phyloP scores from a whole-genome alignment of 2,113 vertebrate species.

The Willisornis vidua region DNA sequence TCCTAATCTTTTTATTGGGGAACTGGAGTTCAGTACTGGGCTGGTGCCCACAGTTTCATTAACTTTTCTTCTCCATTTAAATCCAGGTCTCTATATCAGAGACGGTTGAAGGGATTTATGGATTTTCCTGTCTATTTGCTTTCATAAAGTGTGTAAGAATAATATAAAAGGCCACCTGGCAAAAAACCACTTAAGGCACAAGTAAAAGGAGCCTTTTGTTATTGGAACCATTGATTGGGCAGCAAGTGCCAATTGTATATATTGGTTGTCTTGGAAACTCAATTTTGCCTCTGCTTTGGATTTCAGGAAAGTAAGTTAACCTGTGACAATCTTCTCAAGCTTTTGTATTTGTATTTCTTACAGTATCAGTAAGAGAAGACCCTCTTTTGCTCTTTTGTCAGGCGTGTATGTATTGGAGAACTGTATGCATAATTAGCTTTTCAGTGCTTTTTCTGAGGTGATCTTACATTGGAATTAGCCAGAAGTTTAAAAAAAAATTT shows the following conservation, averaged over 20 bases:
- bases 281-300: not conserved
- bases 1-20: not conserved
- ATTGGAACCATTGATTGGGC: not conserved
- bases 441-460: not conserved
- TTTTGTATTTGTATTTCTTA: not conserved
- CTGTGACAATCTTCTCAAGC: not conserved
- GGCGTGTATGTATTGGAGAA: not conserved
- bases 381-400: not conserved
- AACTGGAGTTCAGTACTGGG: not conserved
- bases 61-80: not conserved
- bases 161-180: slow-evolving; percentile 12
- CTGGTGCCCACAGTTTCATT: not conserved
- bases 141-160: slow-evolving; percentile 21
- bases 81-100: not conserved
- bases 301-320: slow-evolving; percentile 29
- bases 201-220: slow-evolving; percentile 40
- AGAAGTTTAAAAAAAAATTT: not conserved
- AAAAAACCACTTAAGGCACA: not conserved
- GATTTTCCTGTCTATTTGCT: slow-evolving; percentile 43
- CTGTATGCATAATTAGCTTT: not conserved
- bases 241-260: not conserved
- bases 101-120: slow-evolving; percentile 8
- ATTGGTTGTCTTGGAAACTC: slow-evolving; percentile 19
- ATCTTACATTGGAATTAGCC: not conserved
- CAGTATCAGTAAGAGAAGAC: not conserved